These are phyloP conservation scores for Tiliacea citrago DNA, from an alignment of 2,888 invertebrate species.

Conservation along the genomic window DNA sequence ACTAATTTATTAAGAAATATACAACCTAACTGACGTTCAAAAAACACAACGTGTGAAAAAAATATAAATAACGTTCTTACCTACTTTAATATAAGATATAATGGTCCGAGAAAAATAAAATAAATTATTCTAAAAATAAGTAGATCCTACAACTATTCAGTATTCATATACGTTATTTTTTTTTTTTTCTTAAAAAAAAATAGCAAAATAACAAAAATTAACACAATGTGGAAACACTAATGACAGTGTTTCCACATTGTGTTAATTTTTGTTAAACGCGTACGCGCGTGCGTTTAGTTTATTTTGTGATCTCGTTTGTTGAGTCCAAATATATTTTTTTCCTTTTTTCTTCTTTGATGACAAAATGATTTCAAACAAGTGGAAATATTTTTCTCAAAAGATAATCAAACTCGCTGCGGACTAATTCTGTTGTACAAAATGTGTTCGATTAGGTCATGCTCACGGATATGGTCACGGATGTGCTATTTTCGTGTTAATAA, in stretches of 20 bases:
- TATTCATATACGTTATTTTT: no score
- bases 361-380: not conserved
- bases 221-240: no score
- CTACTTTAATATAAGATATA: not conserved
- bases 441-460: not conserved
- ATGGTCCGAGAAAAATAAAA: no score
- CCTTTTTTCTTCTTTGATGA: no score
- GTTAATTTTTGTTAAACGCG: not conserved
- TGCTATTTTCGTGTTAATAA: conserved; percentile 15
- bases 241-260: no score
- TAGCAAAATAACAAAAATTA: no score
- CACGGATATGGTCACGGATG: conserved; percentile 38
- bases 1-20: conserved; percentile 10
- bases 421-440: conserved; percentile 1
- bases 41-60: conserved; percentile 6
- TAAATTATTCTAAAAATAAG: no score
- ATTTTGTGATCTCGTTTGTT: no score
- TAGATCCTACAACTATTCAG: no score
- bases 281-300: no score
- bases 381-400: not conserved
- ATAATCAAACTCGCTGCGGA: not conserved
- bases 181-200: no score
- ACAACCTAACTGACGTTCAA: not conserved
- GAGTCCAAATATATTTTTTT: no score
- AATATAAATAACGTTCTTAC: not conserved